phyloP scores from a whole-genome alignment of 2,888 invertebrate species.

The Sesia bembeciformis region DNA sequence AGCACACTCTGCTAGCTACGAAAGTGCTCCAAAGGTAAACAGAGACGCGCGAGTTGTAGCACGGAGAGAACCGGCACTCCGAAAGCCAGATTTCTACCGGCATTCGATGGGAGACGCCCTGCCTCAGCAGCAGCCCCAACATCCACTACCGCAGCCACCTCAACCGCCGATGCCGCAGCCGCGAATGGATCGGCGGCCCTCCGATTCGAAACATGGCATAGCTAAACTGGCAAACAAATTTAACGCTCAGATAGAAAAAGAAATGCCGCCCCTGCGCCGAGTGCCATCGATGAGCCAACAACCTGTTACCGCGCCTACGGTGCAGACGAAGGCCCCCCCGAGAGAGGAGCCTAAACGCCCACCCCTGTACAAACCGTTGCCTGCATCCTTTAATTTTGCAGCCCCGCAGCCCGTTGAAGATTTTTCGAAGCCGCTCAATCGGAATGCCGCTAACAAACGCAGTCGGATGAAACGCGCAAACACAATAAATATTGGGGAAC shows the following conservation, averaged over 20 bases:
- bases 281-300: constrained; percentile 9
- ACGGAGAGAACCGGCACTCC: constrained; percentile 26
- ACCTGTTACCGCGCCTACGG: constrained; percentile 8
- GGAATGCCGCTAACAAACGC: constrained; percentile 77
- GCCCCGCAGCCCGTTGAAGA: constrained; percentile 45
- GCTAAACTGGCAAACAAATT: constrained; percentile 59
- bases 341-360: constrained; percentile 35
- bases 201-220: constrained; percentile 47
- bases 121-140: constrained; percentile 6
- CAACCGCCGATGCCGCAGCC: constrained; percentile 9
- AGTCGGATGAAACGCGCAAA: constrained; percentile 90
- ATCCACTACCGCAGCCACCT: constrained; percentile 6
- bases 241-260: constrained; percentile 36
- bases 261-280: constrained; percentile 21
- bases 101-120: constrained; percentile 51
- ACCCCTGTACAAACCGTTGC: constrained; percentile 48
- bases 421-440: constrained; percentile 42
- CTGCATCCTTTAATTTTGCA: constrained; percentile 60
- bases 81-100: constrained; percentile 48
- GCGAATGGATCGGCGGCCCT: constrained; percentile 25
- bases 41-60: constrained; percentile 30
- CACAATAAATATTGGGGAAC: constrained; percentile 90
- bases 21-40: constrained; percentile 29
- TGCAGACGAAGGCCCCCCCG: constrained; percentile 20
- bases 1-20: constrained; percentile 36